A percentile compares a stretch with the other conserved stretches of the same genome.
phyloP scores from a whole-genome alignment of 1,140 invertebrate genomes.

The Heterodera carotae region DNA sequence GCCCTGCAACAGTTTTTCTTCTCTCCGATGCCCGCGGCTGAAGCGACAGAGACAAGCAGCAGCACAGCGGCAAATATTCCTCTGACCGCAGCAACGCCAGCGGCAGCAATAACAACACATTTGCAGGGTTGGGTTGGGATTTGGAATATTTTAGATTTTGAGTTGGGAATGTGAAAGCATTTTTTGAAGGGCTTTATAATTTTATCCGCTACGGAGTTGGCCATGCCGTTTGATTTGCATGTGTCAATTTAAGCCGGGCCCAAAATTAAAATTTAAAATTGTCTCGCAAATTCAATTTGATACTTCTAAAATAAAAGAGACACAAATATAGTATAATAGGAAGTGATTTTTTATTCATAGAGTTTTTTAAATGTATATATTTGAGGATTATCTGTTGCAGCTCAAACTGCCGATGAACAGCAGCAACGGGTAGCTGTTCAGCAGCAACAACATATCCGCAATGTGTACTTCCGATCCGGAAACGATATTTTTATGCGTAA shows the following conservation, averaged over 20 bases:
- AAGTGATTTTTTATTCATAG: no score
- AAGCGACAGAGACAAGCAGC: background rate
- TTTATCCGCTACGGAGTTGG: background rate
- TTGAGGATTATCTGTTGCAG: background rate
- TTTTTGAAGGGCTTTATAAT: background rate
- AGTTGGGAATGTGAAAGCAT: background rate
- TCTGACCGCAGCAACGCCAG: background rate
- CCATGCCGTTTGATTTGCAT: background rate
- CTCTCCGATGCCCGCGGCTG: background rate
- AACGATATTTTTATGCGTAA: background rate
- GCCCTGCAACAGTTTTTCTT: conserved; percentile 9
- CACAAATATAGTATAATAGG: background rate
- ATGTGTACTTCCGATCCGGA: conserved; percentile 2
- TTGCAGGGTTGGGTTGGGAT: background rate
- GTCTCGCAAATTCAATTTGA: background rate
- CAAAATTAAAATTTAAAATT: background rate
- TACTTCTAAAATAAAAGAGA: conserved; percentile 3
- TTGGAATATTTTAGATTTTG: no score
- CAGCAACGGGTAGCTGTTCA: background rate
- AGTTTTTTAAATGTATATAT: no score
- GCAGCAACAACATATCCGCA: background rate
- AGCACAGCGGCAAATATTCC: background rate
- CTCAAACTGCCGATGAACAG: background rate
- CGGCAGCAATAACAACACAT: no score
- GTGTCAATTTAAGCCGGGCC: conserved; percentile 13